Percentiles rank a stretch among this genome's conserved stretches.
Conservation (phyloP, 2,797 vertebrate species). For the Pygocentrus nattereri region DNA sequence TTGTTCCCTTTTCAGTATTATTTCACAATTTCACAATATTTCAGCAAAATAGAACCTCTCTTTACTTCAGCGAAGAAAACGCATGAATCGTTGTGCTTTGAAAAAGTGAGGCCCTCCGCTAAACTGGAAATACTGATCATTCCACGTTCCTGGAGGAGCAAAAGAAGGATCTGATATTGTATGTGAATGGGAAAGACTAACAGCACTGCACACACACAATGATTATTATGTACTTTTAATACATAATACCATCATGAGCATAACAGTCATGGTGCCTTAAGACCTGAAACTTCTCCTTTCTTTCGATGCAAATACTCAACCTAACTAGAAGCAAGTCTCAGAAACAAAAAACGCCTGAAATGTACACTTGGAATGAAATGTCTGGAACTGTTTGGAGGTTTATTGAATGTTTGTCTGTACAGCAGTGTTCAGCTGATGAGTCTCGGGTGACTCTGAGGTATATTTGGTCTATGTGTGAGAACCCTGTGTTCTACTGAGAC, state of each 20-base stretch:
- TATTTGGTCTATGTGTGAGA: slow-evolving; percentile 72
- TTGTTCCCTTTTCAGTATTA: slow-evolving; percentile 11
- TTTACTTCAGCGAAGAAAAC: slow-evolving; percentile 18
- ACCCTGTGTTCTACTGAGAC: slow-evolving; percentile 70
- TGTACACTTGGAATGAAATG: slow-evolving; percentile 9
- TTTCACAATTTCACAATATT: background rate
- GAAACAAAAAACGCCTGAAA: background rate
- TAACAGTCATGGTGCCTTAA: slow-evolving; percentile 33
- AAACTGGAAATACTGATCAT: slow-evolving; percentile 39
- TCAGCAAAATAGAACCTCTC: background rate
- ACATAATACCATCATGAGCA: slow-evolving; percentile 8
- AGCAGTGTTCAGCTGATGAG: slow-evolving; percentile 53
- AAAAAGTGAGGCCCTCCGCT: slow-evolving; percentile 15
- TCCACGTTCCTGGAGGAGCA: slow-evolving; percentile 27
- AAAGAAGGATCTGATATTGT: background rate
- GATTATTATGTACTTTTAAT: slow-evolving; percentile 21
- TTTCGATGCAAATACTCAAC: slow-evolving; percentile 23
- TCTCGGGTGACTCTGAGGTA: slow-evolving; percentile 79
- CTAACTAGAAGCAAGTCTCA: background rate
- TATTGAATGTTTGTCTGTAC: slow-evolving; percentile 33
- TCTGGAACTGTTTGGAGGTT: slow-evolving; percentile 13
- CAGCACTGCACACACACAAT: slow-evolving; percentile 25
- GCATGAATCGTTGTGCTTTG: slow-evolving; percentile 51
- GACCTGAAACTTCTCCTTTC: slow-evolving; percentile 12
- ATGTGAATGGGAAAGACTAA: slow-evolving; percentile 14